These are phyloP conservation scores for Platyrinchus mystaceus DNA, from an alignment of 2,797 vertebrate genomes.

Conservation along the genomic window DNA sequence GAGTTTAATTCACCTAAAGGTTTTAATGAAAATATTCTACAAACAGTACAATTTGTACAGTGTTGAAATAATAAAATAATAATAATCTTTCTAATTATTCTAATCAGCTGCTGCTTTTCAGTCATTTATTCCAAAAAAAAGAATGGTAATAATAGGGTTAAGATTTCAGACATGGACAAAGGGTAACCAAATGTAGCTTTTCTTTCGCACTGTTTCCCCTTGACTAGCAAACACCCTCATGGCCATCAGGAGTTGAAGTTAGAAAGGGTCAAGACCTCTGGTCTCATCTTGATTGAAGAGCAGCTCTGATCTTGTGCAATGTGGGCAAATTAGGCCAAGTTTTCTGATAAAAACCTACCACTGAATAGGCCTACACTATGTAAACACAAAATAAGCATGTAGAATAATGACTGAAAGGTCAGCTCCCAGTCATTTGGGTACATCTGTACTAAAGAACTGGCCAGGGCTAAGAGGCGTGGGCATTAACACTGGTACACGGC, in stretches of 20 bases:
- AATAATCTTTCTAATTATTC: neutral
- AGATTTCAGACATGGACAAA: neutral
- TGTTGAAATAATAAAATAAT: neutral
- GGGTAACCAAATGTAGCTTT: neutral
- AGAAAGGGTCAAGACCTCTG: neutral
- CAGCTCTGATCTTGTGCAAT: neutral
- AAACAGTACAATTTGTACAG: neutral
- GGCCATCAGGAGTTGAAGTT: neutral
- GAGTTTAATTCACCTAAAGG: neutral
- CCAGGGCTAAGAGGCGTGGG: fast-evolving
- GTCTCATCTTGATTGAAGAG: neutral
- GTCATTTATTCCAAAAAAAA: neutral
- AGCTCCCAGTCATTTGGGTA: neutral
- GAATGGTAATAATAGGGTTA: neutral
- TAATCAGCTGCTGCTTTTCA: neutral
- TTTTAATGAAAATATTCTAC: neutral
- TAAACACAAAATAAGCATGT: neutral
- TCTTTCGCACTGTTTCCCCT: neutral
- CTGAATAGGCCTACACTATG: neutral
- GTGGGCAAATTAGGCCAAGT: neutral
- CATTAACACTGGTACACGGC: fast-evolving
- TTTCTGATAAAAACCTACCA: neutral
- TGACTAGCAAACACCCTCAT: neutral
- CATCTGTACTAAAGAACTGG: neutral
- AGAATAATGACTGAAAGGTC: neutral